phyloP scores from a whole-genome alignment of 2,888 invertebrate genomes.

The Diploptera punctata region DNA sequence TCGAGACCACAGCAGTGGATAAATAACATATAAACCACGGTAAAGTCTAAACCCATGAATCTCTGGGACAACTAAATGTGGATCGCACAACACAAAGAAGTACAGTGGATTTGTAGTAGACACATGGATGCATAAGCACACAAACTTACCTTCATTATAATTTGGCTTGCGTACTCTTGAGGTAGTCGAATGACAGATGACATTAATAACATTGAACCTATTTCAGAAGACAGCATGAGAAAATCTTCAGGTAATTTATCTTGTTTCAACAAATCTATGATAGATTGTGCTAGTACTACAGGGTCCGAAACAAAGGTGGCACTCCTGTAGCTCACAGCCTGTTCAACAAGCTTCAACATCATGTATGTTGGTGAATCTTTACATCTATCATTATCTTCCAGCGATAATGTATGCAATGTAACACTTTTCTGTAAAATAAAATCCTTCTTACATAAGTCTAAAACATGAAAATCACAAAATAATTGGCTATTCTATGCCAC shows the following conservation, averaged over 20 bases:
- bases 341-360: conserved; percentile 65
- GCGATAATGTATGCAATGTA: too few species aligned
- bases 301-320: conserved; percentile 70
- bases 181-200: conserved; percentile 67
- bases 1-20: too few species aligned
- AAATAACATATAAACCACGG: too few species aligned
- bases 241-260: conserved; percentile 57
- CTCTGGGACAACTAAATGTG: too few species aligned
- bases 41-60: too few species aligned
- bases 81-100: too few species aligned
- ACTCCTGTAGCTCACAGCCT: conserved; percentile 66
- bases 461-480: too few species aligned
- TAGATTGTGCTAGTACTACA: conserved; percentile 62
- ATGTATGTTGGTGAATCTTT: conserved; percentile 51
- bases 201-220: conserved; percentile 65
- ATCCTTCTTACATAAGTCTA: too few species aligned
- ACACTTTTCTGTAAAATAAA: too few species aligned
- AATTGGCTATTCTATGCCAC: too few species aligned
- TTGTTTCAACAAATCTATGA: conserved; percentile 61
- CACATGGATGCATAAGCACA: background rate
- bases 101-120: too few species aligned
- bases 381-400: background rate
- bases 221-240: conserved; percentile 60
- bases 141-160: conserved; percentile 63
- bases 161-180: conserved; percentile 75